Evolutionary conservation across 2,888 invertebrate species (phyloP).

Genomic region (Orthosia gothica): DNA sequence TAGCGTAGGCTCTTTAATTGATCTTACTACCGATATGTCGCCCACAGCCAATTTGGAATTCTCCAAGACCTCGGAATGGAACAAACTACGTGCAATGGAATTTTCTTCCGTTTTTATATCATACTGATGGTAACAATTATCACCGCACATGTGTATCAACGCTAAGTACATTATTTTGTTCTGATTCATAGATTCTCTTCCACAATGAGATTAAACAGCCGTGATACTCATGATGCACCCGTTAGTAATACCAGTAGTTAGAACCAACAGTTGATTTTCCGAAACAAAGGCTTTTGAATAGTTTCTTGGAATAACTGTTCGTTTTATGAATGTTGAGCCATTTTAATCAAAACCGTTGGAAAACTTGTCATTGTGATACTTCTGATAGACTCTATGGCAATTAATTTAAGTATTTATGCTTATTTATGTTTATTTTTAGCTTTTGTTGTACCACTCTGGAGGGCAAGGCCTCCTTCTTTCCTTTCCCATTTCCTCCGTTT

Average conservation of each 20-base stretch:
- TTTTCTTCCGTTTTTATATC: constrained; percentile 41
- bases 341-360: constrained; percentile 11
- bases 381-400: background rate
- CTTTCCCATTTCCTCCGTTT: no score
- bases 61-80: constrained; percentile 9
- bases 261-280: constrained; percentile 43
- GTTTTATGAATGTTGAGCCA: constrained; percentile 22
- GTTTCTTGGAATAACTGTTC: constrained; percentile 46
- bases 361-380: constrained; percentile 3
- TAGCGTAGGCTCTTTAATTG: constrained; percentile 33
- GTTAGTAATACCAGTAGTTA: constrained; percentile 46
- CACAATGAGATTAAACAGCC: constrained; percentile 52
- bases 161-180: constrained; percentile 37
- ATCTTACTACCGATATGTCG: constrained; percentile 6
- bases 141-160: constrained; percentile 10
- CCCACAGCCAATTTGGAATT: constrained; percentile 4
- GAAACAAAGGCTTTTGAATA: constrained; percentile 59
- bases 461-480: no score
- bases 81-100: constrained; percentile 37
- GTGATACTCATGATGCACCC: constrained; percentile 62
- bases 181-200: constrained; percentile 55
- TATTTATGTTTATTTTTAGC: no score
- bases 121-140: constrained; percentile 34
- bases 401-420: no score
- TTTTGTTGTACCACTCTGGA: no score